Evolutionary conservation across 2,113 vertebrate genomes (phyloP), one percentile per base, ranked within the genome.

Genomic region (Melierax canorus): DNA sequence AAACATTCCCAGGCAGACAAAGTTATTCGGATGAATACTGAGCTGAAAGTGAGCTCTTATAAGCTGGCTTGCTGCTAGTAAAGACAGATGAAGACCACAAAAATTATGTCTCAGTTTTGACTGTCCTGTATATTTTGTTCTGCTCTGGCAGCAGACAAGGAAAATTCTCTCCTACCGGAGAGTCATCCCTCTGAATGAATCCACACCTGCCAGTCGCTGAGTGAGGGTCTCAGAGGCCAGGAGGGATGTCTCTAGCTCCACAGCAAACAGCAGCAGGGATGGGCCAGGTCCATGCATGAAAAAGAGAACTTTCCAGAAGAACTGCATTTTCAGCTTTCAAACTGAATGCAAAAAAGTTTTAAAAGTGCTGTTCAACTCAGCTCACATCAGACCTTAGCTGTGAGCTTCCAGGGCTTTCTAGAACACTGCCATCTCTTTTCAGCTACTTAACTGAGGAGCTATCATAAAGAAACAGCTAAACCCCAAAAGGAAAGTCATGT

Each of bases 211-310:
- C 1, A 2, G 32, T 63, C 19, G 16, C 60, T 24, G 34, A 45
- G 38, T 2, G 3, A 56, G 27, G 38, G 23, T 48, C 34, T 51
- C 19, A 7, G 41, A 51, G 18, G 17, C 39, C 2, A 2, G 36
- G 32, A 51, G 46, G 17, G 69, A 64, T 1, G 1, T 30, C 51
- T 34, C 41, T 41, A 53, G 9, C 29, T 75, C 43, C 9, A 21
- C 6, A 41, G 53, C 46, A 83, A 86, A 59, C 0, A 0, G 21
- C 51, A 83, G 36, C 30, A 86, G 56, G 7, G 8, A 68, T 0
- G 1, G 11, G 26, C 46, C 34, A 71, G 62, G 50, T 32, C 38
- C 22, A 20, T 60, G 45, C 23, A 26, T 7, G 34, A 48, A 80
- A 32, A 50, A 45, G 5, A 63, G 14, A 63, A 8, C 21, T 81